phyloP scores from a whole-genome alignment of 1,140 invertebrate genomes.

The Adelges cooleyi region DNA sequence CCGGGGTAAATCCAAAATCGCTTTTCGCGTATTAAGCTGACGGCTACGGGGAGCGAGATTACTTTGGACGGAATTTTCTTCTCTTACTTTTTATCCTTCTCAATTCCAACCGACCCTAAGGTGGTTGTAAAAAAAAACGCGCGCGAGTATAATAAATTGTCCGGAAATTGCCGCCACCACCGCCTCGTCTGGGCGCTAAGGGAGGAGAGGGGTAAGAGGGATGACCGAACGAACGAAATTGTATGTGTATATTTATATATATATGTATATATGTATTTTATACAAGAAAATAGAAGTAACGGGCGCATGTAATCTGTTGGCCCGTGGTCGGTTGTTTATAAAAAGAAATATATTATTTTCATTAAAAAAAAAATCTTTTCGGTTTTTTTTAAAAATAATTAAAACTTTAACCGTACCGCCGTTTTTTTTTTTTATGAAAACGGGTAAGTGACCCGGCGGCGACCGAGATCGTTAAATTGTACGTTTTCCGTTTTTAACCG shows the following conservation, averaged over 20 bases:
- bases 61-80: constrained; percentile 14
- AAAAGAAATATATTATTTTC: constrained; percentile 1
- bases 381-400: no score
- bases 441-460: background rate
- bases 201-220: no score
- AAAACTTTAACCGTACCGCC: background rate
- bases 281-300: no score
- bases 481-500: background rate
- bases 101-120: no score
- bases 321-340: constrained; percentile 19
- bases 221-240: no score
- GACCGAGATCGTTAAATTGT: constrained; percentile 2
- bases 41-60: constrained; percentile 5
- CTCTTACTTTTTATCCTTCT: background rate
- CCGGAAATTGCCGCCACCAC: constrained; percentile 22
- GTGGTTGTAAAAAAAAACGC: no score
- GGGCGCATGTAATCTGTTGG: no score
- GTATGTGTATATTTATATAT: no score
- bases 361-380: no score
- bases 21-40: background rate
- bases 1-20: constrained; percentile 20
- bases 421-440: constrained; percentile 8
- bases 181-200: no score
- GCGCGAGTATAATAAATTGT: constrained; percentile 20
- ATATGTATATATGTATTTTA: no score